Base-by-base conservation (phyloP, 2,113 vertebrate species). In the Oostethus manadensis region DNA sequence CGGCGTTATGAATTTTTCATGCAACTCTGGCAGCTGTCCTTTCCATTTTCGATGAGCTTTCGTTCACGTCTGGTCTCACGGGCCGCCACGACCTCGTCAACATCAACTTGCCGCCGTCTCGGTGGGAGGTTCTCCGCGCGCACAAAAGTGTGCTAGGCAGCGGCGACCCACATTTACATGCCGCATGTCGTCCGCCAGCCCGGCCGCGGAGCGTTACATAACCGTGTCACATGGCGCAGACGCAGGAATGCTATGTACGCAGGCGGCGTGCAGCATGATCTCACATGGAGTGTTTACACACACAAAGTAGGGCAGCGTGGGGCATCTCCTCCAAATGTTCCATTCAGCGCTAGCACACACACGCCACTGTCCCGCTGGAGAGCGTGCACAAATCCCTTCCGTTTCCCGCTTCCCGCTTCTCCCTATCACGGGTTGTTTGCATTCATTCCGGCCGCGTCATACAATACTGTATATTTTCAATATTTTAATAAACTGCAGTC, bases 151-250 rank as follows among this genome's bases (percentile, higher is more conserved):
- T 55, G 33, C 40, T 40, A 55, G 53, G 11, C 38, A 14, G 38
- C 38, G 11, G 11, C 20, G 53, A 55, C 53, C 53, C 53, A 55
- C 33, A 55, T 55, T 20, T 50, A 55, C 40, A 11, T 50, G 17
- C n/a, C 77, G 73, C 78, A 81, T 81, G 76, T 57, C 65, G 48
- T 56, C 54, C 17, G 43, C 62, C 66, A 50, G 59, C 50, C 61
- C 53, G 47, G 51, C 29, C 18, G 4, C 13, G 29, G 38, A 26
- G 16, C 7, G 15, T 83, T 84, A 80, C 78, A 61, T 85, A 84
- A 84, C 74, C 16, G 48, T 64, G 48, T 78, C 83, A 84, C 81
- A 80, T 83, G 80, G 50, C 60, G 61, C 44, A 23, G 71, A 58
- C 79, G 58, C 64, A 67, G 58, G 77, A 13, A 48, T 21, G 62